phyloP scores from a whole-genome alignment of 2,797 vertebrate genomes.

The Enteromius unitaeniatus region DNA sequence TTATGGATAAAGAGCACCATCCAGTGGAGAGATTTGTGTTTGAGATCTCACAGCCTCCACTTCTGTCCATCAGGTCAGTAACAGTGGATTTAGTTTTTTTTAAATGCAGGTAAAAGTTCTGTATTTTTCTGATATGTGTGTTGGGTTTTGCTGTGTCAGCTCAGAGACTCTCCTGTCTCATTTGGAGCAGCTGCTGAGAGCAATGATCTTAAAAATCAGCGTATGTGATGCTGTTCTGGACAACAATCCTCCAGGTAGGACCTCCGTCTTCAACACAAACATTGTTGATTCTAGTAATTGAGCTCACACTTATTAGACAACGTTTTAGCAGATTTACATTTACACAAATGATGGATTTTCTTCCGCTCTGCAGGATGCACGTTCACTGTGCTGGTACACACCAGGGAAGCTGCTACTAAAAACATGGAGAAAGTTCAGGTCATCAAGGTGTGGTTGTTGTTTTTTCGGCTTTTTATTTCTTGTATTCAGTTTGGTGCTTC shows the following conservation, averaged over 20 bases:
- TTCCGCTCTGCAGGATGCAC: constrained; percentile 85
- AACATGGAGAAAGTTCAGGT: constrained; percentile 99
- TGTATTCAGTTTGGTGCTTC: neutral
- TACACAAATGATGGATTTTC: neutral
- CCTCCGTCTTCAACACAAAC: neutral
- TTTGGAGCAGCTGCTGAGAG: constrained; percentile 93
- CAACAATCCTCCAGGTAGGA: constrained; percentile 93
- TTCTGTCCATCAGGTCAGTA: constrained; percentile 91
- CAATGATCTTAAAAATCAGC: constrained; percentile 97
- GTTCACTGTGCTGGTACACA: constrained; percentile 96
- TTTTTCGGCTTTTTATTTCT: neutral
- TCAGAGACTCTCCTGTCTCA: constrained; percentile 92
- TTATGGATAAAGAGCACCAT: constrained; percentile 98
- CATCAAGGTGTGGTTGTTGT: constrained; percentile 85
- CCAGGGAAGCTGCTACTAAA: constrained; percentile 91
- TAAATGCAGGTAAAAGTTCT: neutral
- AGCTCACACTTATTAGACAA: neutral
- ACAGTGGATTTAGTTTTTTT: neutral
- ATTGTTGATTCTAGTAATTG: neutral
- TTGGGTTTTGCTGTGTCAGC: constrained; percentile 70
- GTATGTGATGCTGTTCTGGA: constrained; percentile 95
- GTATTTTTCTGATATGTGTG: neutral
- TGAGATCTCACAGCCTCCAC: constrained; percentile 93
- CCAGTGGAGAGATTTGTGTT: constrained; percentile 99
- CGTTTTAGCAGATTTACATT: constrained; percentile 2